Percentiles rank a stretch among this genome's conserved stretches.
These are phyloP conservation scores for Limnephilus marmoratus DNA, from an alignment of 2,888 invertebrate genomes.

Conservation along the genomic window DNA sequence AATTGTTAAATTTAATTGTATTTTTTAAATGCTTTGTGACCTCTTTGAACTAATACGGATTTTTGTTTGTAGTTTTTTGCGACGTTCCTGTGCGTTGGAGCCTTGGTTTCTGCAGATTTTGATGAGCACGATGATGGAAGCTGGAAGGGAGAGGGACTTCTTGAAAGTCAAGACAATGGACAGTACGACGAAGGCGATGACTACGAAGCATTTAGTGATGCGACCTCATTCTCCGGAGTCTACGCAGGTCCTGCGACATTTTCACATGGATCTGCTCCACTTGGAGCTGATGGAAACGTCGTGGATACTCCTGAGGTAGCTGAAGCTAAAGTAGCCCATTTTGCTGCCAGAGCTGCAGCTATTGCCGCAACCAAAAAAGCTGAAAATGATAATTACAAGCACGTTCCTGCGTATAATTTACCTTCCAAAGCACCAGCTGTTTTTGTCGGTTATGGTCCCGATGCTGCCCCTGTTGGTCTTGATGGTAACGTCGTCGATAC, in stretches of 20 bases:
- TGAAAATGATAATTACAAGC: neutral
- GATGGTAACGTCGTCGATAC: slow-evolving; percentile 66
- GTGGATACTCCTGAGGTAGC: slow-evolving; percentile 80
- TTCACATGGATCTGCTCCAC: slow-evolving; percentile 41
- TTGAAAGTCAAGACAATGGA: slow-evolving; percentile 48
- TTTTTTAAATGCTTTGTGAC: neutral
- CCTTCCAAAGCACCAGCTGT: neutral
- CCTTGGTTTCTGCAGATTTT: slow-evolving; percentile 41
- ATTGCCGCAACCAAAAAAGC: slow-evolving; percentile 67
- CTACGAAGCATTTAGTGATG: slow-evolving; percentile 75
- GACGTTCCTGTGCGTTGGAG: slow-evolving; percentile 59
- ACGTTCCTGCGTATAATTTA: neutral
- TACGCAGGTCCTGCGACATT: slow-evolving; percentile 29
- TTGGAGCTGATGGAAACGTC: slow-evolving; percentile 51
- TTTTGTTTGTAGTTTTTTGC: slow-evolving; percentile 54
- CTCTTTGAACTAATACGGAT: neutral
- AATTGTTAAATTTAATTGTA: neutral
- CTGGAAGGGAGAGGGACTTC: neutral
- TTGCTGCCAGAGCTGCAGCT: slow-evolving; percentile 7
- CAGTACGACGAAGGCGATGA: slow-evolving; percentile 15
- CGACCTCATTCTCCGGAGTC: neutral
- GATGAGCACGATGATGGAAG: slow-evolving; percentile 36
- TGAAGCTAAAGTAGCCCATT: slow-evolving; percentile 71
- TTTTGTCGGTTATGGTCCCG: slow-evolving; percentile 68
- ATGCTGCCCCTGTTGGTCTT: slow-evolving; percentile 36